phyloP scores from a whole-genome alignment of 2,113 vertebrate genomes.

The Motacilla alba region DNA sequence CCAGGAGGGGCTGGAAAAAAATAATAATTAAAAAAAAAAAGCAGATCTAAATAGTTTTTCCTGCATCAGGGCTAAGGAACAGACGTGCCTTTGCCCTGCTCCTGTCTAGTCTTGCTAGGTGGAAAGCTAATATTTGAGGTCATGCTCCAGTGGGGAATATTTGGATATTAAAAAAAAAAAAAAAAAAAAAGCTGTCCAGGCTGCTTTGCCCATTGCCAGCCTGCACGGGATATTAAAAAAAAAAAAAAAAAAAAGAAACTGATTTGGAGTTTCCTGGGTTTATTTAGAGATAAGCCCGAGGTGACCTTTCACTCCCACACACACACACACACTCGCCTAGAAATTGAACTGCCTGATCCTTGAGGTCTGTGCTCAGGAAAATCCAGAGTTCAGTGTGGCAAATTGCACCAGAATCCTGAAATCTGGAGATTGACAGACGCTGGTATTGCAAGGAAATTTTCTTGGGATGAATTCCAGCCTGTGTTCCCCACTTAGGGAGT shows the following conservation, averaged over 20 bases:
- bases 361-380: background rate
- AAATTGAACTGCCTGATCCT: background rate
- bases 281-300: conserved; percentile 37
- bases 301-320: conserved; percentile 58
- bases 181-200: background rate
- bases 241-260: background rate
- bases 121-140: conserved; percentile 79
- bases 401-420: background rate
- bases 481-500: background rate
- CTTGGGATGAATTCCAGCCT: background rate
- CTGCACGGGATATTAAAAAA: rapidly evolving
- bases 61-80: conserved; percentile 75
- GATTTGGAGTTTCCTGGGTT: conserved; percentile 36
- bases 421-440: background rate
- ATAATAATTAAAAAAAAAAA: conserved; percentile 6
- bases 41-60: conserved; percentile 83
- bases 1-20: conserved; percentile 16
- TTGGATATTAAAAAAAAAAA: conserved; percentile 50
- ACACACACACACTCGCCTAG: background rate
- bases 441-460: background rate
- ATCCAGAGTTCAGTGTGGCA: background rate
- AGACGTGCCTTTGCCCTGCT: conserved; percentile 67
- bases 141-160: conserved; percentile 69
- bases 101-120: conserved; percentile 68
- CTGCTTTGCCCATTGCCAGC: background rate